phyloP scores from a whole-genome alignment of 1,140 invertebrate species.

The Drosophila sulfurigaster region DNA sequence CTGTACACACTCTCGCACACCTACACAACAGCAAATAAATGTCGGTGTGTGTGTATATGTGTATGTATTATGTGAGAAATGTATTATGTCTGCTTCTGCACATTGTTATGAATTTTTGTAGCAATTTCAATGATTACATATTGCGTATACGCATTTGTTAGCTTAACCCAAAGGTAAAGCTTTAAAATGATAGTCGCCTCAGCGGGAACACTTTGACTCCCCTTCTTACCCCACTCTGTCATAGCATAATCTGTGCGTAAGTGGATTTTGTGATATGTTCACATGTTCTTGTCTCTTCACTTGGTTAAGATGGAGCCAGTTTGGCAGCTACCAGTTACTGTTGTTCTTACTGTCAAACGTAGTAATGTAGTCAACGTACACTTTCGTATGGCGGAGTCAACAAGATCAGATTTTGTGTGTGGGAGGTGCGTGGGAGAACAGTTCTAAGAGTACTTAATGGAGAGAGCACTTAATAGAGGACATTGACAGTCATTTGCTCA shows the following conservation, averaged over 20 bases:
- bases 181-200: conserved; percentile 50
- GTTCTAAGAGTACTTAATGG: conserved; percentile 3
- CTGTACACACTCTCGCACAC: conserved; percentile 23
- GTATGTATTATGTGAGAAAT: conserved; percentile 31
- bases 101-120: conserved; percentile 67
- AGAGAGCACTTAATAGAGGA: conserved; percentile 1
- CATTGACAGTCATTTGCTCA: conserved; percentile 3
- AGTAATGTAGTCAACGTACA: neutral
- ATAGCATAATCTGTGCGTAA: conserved; percentile 24
- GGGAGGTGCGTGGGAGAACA: neutral
- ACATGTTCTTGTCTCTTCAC: conserved; percentile 33
- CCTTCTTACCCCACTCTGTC: neutral
- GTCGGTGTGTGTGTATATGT: conserved; percentile 21
- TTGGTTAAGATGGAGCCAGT: conserved; percentile 6
- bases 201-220: neutral
- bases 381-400: neutral
- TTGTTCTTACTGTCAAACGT: conserved; percentile 4
- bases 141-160: conserved; percentile 44
- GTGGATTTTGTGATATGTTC: conserved; percentile 41
- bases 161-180: conserved; percentile 39
- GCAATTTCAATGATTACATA: conserved; percentile 55
- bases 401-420: neutral
- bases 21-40: conserved; percentile 10
- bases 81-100: conserved; percentile 36
- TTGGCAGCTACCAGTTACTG: conserved; percentile 7